A percentile compares a stretch with the other conserved stretches of the same genome.
phyloP scores from a whole-genome alignment of 2,888 invertebrate species.

The Noctua janthe region DNA sequence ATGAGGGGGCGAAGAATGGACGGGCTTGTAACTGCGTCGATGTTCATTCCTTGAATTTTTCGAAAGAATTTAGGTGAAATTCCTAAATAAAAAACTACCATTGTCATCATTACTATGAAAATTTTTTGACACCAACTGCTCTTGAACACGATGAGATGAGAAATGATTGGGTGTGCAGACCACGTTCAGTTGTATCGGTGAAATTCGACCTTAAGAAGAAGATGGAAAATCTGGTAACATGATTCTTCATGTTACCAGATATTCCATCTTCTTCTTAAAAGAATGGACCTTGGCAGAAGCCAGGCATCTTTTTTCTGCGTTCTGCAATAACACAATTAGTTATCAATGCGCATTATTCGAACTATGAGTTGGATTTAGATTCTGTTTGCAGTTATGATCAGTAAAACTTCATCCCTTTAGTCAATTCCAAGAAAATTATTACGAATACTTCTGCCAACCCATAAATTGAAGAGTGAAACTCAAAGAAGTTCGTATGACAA shows the following conservation, averaged over 20 bases:
- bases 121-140: not conserved
- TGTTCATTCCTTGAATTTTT: not conserved
- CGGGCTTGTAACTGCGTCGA: not conserved
- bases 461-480: constrained; percentile 29
- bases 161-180: not conserved
- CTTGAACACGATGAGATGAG: not conserved
- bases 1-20: not conserved
- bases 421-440: not conserved
- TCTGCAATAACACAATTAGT: not conserved
- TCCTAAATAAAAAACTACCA: not conserved
- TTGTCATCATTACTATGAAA: not conserved
- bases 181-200: not conserved
- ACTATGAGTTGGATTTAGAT: no score
- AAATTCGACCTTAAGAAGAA: not conserved
- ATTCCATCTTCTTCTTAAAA: no score
- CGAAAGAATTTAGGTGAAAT: no score
- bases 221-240: not conserved
- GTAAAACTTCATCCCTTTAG: no score
- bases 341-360: not conserved
- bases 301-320: not conserved
- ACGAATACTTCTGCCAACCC: not conserved
- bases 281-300: no score
- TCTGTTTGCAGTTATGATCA: no score
- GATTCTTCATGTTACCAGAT: not conserved
- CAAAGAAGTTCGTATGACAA: constrained; percentile 56